phyloP scores from a whole-genome alignment of 2,113 vertebrate genomes.

The Prinia subflava region DNA sequence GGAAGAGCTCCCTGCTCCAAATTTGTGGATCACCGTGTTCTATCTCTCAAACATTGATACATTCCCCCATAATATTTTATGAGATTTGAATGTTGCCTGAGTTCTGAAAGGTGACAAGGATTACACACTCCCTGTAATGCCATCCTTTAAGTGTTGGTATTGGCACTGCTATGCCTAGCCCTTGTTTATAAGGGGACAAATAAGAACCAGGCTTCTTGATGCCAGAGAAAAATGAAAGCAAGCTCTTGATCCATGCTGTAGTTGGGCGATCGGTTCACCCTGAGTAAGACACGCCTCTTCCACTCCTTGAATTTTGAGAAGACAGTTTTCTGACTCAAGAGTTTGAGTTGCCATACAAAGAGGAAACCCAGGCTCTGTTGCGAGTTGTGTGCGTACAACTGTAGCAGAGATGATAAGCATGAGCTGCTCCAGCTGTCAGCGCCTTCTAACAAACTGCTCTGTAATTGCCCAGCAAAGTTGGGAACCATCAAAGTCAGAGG shows the following conservation, averaged over 20 bases:
- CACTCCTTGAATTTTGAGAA: not conserved
- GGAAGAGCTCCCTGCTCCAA: not conserved
- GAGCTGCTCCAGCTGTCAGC: not conserved
- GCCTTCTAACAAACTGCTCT: not conserved
- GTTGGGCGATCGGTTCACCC: not conserved
- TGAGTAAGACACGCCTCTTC: not conserved
- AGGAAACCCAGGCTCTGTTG: not conserved
- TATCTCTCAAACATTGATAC: not conserved
- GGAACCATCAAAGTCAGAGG: not conserved
- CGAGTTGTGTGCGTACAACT: not conserved
- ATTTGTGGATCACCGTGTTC: not conserved
- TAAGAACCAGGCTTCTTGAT: slow-evolving; percentile 4
- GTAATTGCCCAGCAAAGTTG: not conserved
- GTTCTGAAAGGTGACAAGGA: not conserved
- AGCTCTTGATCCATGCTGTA: not conserved
- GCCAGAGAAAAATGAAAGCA: not conserved
- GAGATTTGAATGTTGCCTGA: not conserved
- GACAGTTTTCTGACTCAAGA: not conserved
- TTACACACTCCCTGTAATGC: not conserved
- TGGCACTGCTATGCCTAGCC: not conserved
- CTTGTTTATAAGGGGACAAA: not conserved
- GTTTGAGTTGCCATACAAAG: not conserved
- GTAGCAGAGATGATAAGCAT: not conserved
- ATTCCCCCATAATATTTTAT: not conserved
- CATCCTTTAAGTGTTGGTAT: fast-evolving